phyloP scores from a whole-genome alignment of 2,113 vertebrate genomes.

The Rattus rattus region DNA sequence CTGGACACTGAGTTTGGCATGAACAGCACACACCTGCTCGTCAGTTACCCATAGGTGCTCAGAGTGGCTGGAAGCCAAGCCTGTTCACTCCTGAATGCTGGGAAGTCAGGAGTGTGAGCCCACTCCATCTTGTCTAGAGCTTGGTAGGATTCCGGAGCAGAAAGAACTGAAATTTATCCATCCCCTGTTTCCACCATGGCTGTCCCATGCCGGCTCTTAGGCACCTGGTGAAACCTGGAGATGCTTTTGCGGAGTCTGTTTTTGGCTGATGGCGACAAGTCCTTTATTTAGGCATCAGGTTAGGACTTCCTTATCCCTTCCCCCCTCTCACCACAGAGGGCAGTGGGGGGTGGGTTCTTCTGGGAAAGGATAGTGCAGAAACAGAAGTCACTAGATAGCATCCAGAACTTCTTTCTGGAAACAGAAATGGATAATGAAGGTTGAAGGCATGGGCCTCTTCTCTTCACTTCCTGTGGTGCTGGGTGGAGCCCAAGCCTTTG shows the following conservation, averaged over 20 bases:
- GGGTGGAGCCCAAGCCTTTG: neutral
- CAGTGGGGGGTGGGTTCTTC: neutral
- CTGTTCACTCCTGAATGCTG: neutral
- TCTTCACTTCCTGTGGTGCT: neutral
- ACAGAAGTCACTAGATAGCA: neutral
- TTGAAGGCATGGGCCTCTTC: neutral
- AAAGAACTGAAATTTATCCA: neutral
- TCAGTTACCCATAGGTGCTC: neutral
- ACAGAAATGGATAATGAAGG: neutral
- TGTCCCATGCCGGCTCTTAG: too few relatives aligned
- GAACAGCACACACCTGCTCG: neutral
- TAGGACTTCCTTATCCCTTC: neutral
- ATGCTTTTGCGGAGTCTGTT: neutral
- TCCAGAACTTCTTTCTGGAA: too few relatives aligned
- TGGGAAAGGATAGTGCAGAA: neutral
- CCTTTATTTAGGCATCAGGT: neutral
- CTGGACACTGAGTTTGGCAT: neutral
- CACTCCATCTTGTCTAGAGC: neutral
- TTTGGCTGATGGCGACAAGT: neutral
- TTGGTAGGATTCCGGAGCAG: neutral
- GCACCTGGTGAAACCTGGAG: neutral
- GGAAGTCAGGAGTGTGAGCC: neutral
- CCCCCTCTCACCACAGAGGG: fast-evolving
- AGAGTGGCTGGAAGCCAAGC: neutral
- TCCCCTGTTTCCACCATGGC: fast-evolving